Evolutionary conservation across 1,140 invertebrate genomes (phyloP).

Genomic region (Drosophila paulistorum): DNA sequence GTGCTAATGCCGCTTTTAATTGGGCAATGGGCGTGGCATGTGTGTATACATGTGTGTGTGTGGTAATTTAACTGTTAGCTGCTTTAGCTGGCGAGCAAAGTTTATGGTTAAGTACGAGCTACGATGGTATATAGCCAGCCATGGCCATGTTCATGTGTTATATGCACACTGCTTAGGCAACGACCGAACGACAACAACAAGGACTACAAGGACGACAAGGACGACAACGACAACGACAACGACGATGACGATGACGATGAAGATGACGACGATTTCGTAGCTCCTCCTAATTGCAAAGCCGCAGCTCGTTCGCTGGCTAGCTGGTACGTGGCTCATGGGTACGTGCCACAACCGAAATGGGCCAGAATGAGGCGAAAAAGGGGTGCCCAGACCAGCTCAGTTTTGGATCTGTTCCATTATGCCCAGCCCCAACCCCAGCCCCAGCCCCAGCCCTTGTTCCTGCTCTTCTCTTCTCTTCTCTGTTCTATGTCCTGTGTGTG

Average conservation of each 20-base stretch:
- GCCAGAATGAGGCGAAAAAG: slow-evolving; percentile 22
- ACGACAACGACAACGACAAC: background rate
- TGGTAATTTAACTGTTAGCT: slow-evolving; percentile 80
- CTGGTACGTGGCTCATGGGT: slow-evolving; percentile 5
- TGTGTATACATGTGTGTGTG: slow-evolving; percentile 36
- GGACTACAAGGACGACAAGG: background rate
- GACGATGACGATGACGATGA: slow-evolving; percentile 34
- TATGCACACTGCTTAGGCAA: slow-evolving; percentile 45
- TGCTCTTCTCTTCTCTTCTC: slow-evolving; percentile 34
- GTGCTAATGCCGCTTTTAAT: slow-evolving; percentile 76
- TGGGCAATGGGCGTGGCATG: slow-evolving; percentile 47
- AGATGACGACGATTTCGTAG: slow-evolving; percentile 58
- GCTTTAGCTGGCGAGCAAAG: slow-evolving; percentile 67
- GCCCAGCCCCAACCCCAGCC: too few species aligned
- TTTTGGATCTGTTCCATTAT: too few species aligned
- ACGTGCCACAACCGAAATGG: slow-evolving; percentile 56
- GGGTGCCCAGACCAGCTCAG: too few species aligned
- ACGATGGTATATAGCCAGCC: slow-evolving; percentile 59
- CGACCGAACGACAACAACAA: slow-evolving; percentile 34
- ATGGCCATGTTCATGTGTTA: slow-evolving; percentile 18
- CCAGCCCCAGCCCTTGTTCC: too few species aligned
- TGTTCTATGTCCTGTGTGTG: slow-evolving; percentile 51
- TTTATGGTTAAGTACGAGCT: slow-evolving; percentile 75
- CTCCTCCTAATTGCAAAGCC: slow-evolving; percentile 79
- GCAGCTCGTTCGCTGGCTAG: slow-evolving; percentile 48